Conservation (phyloP, 2,113 vertebrate species). For the Gopherus flavomarginatus region DNA sequence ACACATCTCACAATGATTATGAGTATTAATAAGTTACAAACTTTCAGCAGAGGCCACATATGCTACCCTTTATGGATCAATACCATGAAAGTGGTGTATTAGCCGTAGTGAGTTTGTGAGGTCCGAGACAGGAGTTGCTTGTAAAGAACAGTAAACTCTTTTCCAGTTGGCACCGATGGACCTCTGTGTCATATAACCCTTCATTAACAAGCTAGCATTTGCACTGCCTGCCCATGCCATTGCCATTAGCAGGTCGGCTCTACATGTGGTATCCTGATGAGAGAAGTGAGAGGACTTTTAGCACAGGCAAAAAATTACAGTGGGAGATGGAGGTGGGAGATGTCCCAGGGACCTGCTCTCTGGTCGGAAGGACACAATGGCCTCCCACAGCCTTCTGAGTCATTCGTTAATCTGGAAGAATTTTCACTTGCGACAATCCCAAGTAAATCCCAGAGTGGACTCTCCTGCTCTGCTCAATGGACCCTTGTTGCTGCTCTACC, state of each 20-base stretch:
- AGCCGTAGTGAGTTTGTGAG: background rate
- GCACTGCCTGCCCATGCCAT: background rate
- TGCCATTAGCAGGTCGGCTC: background rate
- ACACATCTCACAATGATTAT: background rate
- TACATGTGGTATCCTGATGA: background rate
- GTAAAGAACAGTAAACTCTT: background rate
- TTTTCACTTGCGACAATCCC: background rate
- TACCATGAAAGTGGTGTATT: background rate
- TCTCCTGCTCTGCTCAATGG: fast-evolving
- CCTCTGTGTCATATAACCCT: background rate
- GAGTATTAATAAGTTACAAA: background rate
- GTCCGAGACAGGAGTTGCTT: background rate
- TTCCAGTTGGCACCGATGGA: background rate
- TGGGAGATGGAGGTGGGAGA: background rate
- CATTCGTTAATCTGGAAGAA: background rate
- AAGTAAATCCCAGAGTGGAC: background rate
- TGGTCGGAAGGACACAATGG: fast-evolving
- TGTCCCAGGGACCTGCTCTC: background rate
- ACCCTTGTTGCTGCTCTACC: background rate
- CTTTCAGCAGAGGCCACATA: background rate
- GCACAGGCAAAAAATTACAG: background rate
- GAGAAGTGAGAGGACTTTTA: background rate
- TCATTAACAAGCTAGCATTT: fast-evolving
- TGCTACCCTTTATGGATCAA: background rate
- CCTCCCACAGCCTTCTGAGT: background rate